Conservation (phyloP, 2,888 invertebrate genomes). For the Monopis laevigella region DNA sequence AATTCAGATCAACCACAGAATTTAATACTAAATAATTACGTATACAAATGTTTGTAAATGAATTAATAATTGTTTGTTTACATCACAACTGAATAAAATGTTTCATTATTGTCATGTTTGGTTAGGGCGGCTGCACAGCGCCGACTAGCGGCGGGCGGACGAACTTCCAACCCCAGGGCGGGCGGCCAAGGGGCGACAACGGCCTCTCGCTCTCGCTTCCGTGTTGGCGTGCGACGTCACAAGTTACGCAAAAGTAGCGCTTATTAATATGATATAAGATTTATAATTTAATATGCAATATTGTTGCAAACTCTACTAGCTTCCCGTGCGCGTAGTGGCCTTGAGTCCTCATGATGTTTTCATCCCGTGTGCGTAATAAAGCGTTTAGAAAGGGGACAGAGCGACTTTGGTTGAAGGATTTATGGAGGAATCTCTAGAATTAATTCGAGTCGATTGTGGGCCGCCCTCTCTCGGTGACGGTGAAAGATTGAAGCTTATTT, state of each 20-base stretch:
- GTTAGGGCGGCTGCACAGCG: conserved; percentile 54
- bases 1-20: conserved; percentile 21
- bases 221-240: no score
- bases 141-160: conserved; percentile 50
- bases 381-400: conserved; percentile 56
- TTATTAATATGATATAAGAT: neutral
- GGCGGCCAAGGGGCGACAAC: conserved; percentile 34
- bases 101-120: conserved; percentile 42
- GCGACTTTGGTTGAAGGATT: conserved; percentile 59
- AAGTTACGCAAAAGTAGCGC: neutral
- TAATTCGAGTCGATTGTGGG: conserved; percentile 51
- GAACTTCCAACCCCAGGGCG: conserved; percentile 30
- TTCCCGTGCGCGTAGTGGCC: conserved; percentile 46
- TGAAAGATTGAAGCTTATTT: conserved; percentile 20
- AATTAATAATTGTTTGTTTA: conserved; percentile 53
- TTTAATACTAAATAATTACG: no score
- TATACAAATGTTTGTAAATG: conserved; percentile 26
- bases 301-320: no score
- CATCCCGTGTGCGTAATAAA: conserved; percentile 63
- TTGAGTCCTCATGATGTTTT: conserved; percentile 61
- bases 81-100: conserved; percentile 40
- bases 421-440: conserved; percentile 55
- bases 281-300: no score
- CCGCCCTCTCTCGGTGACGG: conserved; percentile 25
- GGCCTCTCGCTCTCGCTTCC: conserved; percentile 17